Base-by-base conservation (phyloP, 2,797 vertebrate species). In the Synaphobranchus kaupii region DNA sequence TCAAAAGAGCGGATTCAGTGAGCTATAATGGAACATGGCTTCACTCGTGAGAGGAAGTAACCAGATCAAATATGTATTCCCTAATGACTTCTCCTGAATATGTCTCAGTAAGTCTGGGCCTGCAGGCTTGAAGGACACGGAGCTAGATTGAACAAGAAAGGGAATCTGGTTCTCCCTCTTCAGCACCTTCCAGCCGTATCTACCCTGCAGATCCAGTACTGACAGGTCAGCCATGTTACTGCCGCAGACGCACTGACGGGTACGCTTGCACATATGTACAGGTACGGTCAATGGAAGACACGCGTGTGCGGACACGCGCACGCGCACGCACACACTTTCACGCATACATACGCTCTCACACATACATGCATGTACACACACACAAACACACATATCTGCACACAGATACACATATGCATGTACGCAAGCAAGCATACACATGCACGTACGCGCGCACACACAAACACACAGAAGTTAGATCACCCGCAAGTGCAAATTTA, bases 251-350 rank as follows among this genome's bases (percentile, higher is more conserved):
- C 78, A 39, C 78, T 12, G 47, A 81, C 25, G 1, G 28, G 6
- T 28, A 39, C 7, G 39, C 73, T 13, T 3, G 28, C 34, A 81
- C 17, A n/a, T 44, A 9, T 25, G 20, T 44, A 9, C 20, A 48
- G 22, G 5, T 25, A 12, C 78, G 20, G 95, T 95, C 95, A 96
- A 96, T 17, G 44, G 22, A 82, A 47, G 39, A 12, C 25, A 4
- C 50, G 20, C 50, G 20, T 20, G 31, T 58, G 66, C 54, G 8
- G 1, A 50, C 39, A 82, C 80, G n/a, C 80, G 50, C 34, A 44
- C 34, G 44, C 34, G 44, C 34, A 80, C 22, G 48, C 22, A 82
- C 47, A 39, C 22, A 48, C 48, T 47, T 34, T 47, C 48, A 10
- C 39, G 2, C 83, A 47, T 8, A n/a, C 2, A 56, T 12, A 25